Base-by-base conservation (phyloP, 2,888 invertebrate genomes). In the Xylophagus ater region DNA sequence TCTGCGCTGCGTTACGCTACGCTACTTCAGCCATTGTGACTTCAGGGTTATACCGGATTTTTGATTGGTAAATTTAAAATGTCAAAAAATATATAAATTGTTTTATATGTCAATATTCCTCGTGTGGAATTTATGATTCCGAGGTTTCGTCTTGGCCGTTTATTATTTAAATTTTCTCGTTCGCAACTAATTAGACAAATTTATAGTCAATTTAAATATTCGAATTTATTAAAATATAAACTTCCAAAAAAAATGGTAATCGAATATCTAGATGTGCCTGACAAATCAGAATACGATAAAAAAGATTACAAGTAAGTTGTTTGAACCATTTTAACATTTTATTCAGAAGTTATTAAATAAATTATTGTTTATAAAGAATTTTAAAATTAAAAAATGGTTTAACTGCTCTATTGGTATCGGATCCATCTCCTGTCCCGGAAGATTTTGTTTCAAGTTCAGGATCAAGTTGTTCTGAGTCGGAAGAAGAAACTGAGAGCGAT, bases 281-380 rank as follows among this genome's bases (percentile, higher is more conserved):
- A 73, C 23, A 82, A 84, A 64, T 83, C 85, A 34, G 71, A 71
- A 39, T 77, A 76, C 48, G 87, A 87, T 62, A 79, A 79, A 57
- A 87, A 86, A 57, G 66, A 76, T 40, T 86, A 86, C 58, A 81
- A 74, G 83, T 83, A 49, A 43, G 18, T 53, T 59, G 64, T 53
- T 39, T 17, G 25, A 8, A n/a, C n/a, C n/a, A n/a, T n/a, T n/a
- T n/a, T n/a, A n/a, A n/a, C n/a, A n/a, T n/a, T n/a, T n/a, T n/a
- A n/a, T n/a, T n/a, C n/a, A n/a, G 26, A 8, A 12, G 4, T 34
- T 21, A 12, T 21, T 4, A 31, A 17, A 12, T 7, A 31, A 21
- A 21, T 23, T 10, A 23, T 13, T 29, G 8, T 23, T 8, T 14
- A 53, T 65, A 37, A 49, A 79, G 79, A 57, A 74, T 76, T 2